Evolutionary conservation across 2,888 invertebrate species (phyloP).

Genomic region (Dryobotodes eremita): DNA sequence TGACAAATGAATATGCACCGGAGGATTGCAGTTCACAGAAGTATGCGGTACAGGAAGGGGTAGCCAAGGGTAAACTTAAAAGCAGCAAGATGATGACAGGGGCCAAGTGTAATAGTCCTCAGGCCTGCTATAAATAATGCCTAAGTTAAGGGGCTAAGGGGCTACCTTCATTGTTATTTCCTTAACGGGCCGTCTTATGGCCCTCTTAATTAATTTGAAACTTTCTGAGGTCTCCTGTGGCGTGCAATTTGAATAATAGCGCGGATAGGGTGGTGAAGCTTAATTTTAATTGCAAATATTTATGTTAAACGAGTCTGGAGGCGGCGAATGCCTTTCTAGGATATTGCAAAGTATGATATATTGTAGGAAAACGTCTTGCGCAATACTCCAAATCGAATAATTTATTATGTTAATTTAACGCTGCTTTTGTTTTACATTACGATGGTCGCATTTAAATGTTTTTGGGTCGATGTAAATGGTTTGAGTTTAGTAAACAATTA

Average conservation of each 20-base stretch:
- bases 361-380: constrained; percentile 75
- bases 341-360: constrained; percentile 87
- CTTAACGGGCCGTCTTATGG: constrained; percentile 90
- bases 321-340: constrained; percentile 75
- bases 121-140: constrained; percentile 86
- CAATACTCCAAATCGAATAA: constrained; percentile 69
- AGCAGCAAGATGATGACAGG: constrained; percentile 83
- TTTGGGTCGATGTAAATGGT: constrained; percentile 23
- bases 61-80: constrained; percentile 73
- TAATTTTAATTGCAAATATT: constrained; percentile 91
- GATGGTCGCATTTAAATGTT: constrained; percentile 36
- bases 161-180: constrained; percentile 88
- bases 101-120: constrained; percentile 83
- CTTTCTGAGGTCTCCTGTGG: constrained; percentile 90
- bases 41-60: constrained; percentile 76
- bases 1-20: constrained; percentile 78
- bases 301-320: constrained; percentile 87
- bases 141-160: constrained; percentile 81
- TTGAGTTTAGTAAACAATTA: constrained; percentile 25
- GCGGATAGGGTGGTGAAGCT: constrained; percentile 86
- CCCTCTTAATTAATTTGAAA: constrained; percentile 91
- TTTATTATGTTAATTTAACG: constrained; percentile 66
- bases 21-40: constrained; percentile 76
- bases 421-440: constrained; percentile 63
- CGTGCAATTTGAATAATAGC: constrained; percentile 90